Evolutionary conservation across 2,113 vertebrate genomes (phyloP).

Genomic region (Psettodes erumei): DNA sequence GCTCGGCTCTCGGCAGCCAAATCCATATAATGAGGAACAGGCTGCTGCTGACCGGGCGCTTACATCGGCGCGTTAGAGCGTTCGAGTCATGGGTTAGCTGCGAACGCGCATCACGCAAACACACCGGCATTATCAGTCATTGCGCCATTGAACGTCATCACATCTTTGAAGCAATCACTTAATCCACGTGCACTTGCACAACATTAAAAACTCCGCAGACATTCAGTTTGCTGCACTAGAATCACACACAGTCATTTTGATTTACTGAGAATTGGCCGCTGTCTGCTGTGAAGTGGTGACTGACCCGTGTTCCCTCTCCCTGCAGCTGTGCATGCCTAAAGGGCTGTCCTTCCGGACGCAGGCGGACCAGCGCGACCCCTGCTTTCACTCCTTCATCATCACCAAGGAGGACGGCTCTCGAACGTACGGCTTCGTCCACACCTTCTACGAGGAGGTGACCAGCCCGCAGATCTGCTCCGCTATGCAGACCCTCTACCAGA

Average conservation of each 20-base stretch:
- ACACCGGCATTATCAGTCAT: background rate
- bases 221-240: too few relatives aligned
- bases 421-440: constrained; percentile 92
- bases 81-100: background rate
- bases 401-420: constrained; percentile 93
- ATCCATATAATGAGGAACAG: constrained; percentile 16
- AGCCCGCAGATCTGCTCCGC: constrained; percentile 90
- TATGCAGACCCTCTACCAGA: constrained; percentile 93
- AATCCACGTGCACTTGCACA: too few relatives aligned
- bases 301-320: background rate
- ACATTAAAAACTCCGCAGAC: too few relatives aligned
- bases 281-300: background rate
- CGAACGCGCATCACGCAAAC: background rate
- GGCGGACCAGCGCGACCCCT: constrained; percentile 82
- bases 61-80: background rate
- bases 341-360: constrained; percentile 93
- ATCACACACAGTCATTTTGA: too few relatives aligned
- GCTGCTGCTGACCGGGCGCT: background rate
- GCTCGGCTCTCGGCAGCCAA: constrained; percentile 6
- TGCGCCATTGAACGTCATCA: too few relatives aligned
- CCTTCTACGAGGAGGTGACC: constrained; percentile 93
- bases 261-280: background rate
- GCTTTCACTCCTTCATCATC: constrained; percentile 93
- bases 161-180: too few relatives aligned
- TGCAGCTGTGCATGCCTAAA: constrained; percentile 93